Evolutionary conservation across 2,113 vertebrate species (phyloP).

Genomic region (Ammodytes dubius): DNA sequence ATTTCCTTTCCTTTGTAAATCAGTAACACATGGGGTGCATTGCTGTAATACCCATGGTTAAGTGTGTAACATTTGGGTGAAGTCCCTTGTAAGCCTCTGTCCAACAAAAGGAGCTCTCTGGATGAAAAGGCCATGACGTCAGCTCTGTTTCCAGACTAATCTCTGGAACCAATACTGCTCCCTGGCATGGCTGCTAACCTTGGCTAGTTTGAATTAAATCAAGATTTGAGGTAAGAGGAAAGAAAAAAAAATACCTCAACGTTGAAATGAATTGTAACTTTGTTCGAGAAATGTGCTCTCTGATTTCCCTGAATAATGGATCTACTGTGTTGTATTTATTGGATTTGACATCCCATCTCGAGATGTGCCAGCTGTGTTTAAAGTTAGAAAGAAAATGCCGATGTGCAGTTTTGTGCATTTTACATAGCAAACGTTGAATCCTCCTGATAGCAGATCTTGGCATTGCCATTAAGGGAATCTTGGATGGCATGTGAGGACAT

Average conservation of each 20-base stretch:
- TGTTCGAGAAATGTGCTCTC: background rate
- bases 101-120: slow-evolving; percentile 52
- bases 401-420: slow-evolving; percentile 7
- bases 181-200: slow-evolving; percentile 35
- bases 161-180: slow-evolving; percentile 63
- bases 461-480: slow-evolving; percentile 1
- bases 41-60: slow-evolving; percentile 46
- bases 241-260: slow-evolving; percentile 14
- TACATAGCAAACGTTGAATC: slow-evolving; percentile 5
- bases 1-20: slow-evolving; percentile 36
- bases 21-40: slow-evolving; percentile 49
- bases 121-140: slow-evolving; percentile 63
- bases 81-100: slow-evolving; percentile 50
- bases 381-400: slow-evolving; percentile 15
- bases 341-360: slow-evolving; percentile 27
- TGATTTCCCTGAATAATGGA: slow-evolving; percentile 41
- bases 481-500: slow-evolving; percentile 16
- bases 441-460: background rate
- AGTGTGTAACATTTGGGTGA: slow-evolving; percentile 53
- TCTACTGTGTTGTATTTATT: slow-evolving; percentile 38
- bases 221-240: slow-evolving; percentile 37
- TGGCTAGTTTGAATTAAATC: slow-evolving; percentile 50
- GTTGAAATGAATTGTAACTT: slow-evolving; percentile 22
- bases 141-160: slow-evolving; percentile 60
- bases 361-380: slow-evolving; percentile 34